Percentiles rank a stretch among this genome's conserved stretches.
Evolutionary conservation across 1,140 invertebrate genomes (phyloP).

Genomic region (Drosophila micromelanica): DNA sequence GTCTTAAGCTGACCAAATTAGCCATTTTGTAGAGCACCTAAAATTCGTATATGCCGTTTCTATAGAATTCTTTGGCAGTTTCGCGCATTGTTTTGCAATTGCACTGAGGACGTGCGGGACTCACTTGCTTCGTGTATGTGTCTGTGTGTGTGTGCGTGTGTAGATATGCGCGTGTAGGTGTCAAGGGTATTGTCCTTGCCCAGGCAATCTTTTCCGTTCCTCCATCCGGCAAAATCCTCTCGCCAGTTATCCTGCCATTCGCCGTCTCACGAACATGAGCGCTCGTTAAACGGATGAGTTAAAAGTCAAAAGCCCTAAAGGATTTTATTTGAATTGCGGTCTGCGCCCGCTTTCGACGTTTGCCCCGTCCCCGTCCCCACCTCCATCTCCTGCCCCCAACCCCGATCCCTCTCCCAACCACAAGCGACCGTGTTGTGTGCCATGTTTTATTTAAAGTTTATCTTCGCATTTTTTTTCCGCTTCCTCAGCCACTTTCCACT

Average conservation of each 20-base stretch:
- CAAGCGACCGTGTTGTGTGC: conserved; percentile 38
- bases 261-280: conserved; percentile 77
- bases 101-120: conserved; percentile 57
- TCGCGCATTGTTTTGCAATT: conserved; percentile 68
- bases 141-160: conserved; percentile 29
- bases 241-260: conserved; percentile 48
- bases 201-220: conserved; percentile 45
- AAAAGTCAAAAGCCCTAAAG: conserved; percentile 83
- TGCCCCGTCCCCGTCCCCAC: conserved; percentile 4
- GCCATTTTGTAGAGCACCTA: conserved; percentile 3
- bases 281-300: conserved; percentile 83
- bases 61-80: conserved; percentile 45
- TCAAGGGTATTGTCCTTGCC: conserved; percentile 74
- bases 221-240: conserved; percentile 2
- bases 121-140: not conserved
- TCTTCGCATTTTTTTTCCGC: conserved; percentile 56
- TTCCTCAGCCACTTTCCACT: conserved; percentile 51
- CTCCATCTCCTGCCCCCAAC: too few species aligned
- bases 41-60: conserved; percentile 4
- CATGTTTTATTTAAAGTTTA: conserved; percentile 83
- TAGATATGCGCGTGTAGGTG: conserved; percentile 62
- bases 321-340: conserved; percentile 83
- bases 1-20: too few species aligned
- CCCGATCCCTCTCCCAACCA: not conserved
- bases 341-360: conserved; percentile 70